Evolutionary conservation across 2,113 vertebrate genomes (phyloP), one percentile per base, ranked within the genome.

Genomic region (rabbit (Oryctolagus cuniculus)): DNA sequence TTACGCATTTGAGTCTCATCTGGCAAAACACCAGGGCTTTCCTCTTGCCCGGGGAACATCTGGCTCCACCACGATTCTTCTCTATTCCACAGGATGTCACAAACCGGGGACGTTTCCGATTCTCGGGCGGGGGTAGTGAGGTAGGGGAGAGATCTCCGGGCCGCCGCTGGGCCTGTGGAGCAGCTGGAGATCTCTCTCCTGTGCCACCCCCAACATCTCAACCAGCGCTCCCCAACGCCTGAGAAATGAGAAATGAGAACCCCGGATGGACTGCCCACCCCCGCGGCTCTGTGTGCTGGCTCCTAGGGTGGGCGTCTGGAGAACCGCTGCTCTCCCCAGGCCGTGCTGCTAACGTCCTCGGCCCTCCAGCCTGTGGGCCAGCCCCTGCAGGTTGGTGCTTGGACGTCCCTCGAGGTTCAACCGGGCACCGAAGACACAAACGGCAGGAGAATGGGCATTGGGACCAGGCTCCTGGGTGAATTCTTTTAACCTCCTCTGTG

Each of bases 271-370:
- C 10, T 25, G 36, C 34, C n/a, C 10, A 24, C 70, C 22, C 17
- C 44, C 0, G 27, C 0, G 0, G 12, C 49, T 2, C 0, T 0
- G 51, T 10, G n/a, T 12, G 24, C 55, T 36, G 29, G 38, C 13
- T 27, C 2, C 2, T 73, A 0, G 8, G 29, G 22, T 4, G 0
- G 6, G 77, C 85, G 44, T 51, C 0, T 0, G 16, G 27, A 75
- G 16, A 67, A 51, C 10, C 9, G 34, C 9, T 5, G 21, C 51
- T 19, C 24, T 21, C 27, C 4, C 15, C 55, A 7, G 17, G 1
- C 19, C 21, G 7, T 6, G 13, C 24, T 0, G 0, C 38, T 5
- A 7, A 1, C 3, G 61, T 36, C 13, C 31, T 58, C 10, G 1
- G 31, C 53, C 44, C 16, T 27, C 9, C 1, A 2, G 31, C 9